Evolutionary conservation across 1,140 invertebrate genomes (phyloP), one percentile per base, ranked within the genome.

Genomic region (Drosophila sturtevanti): DNA sequence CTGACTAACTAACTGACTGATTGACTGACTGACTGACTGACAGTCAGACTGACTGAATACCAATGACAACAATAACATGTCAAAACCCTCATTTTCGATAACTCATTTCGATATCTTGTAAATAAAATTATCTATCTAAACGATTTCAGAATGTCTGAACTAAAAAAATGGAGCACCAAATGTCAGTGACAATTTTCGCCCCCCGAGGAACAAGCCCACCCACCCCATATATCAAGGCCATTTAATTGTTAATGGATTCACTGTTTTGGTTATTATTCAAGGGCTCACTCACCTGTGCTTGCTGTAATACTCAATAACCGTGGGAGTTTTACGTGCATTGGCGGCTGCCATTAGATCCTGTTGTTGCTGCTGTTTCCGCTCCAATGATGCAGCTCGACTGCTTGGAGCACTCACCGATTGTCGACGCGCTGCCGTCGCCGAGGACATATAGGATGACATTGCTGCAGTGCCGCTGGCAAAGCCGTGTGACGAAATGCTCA

Each of bases 341-440:
- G 75, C 51, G 12, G 64, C 71, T 7, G 37, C 34, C 14, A 70
- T 64, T n/a, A 68, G 11, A 4, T 77, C 73, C 34, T 77, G 71
- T n/a, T 76, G 77, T n/a, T 79, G 77, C 2, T 65, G 77, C 24
- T 81, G 74, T 35, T 91, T 91, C 9, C 90, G 84, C 27, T 91
- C 90, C 41, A 91, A 58, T 5, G 90, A 91, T 5, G 86, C 71
- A 3, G 90, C 61, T 44, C 90, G 84, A 60, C 82, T 91, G 37
- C 72, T 79, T 5, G 90, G 89, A 4, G 90, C 89, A 59, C 90
- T 91, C 21, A 90, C 75, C n/a, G 81, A 79, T 44, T 84, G 86
- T 0, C 90, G 86, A 6, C 81, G 72, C 1, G 79, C 82, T 14
- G 80, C 77, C 48, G 87, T 89, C 10, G 89, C 80, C 18, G 79